Evolutionary conservation across 2,113 vertebrate genomes (phyloP).

Genomic region (Elanus axillaris): DNA sequence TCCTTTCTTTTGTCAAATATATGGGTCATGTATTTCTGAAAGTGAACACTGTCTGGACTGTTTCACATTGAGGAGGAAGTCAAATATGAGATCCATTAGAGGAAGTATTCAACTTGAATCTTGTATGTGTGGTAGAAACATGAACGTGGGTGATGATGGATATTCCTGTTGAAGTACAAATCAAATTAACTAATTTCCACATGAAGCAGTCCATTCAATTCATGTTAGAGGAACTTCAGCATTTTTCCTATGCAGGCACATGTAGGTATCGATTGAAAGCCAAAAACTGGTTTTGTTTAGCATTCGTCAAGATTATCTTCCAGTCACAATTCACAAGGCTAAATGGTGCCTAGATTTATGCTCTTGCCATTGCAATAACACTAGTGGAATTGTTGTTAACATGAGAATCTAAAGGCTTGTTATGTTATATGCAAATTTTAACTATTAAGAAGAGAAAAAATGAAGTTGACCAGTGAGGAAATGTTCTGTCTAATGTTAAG

Average conservation of each 20-base stretch:
- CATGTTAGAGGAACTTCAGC: background rate
- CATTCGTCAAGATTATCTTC: background rate
- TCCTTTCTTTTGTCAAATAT: background rate
- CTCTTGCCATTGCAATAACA: background rate
- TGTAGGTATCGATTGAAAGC: background rate
- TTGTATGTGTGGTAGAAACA: background rate
- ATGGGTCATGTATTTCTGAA: background rate
- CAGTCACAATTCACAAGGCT: background rate
- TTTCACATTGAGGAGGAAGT: background rate
- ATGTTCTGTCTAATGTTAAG: too few species aligned
- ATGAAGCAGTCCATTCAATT: background rate
- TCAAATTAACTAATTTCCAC: background rate
- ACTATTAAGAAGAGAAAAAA: background rate
- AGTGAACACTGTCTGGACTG: background rate
- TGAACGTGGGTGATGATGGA: background rate
- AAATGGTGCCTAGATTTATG: background rate
- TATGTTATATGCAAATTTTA: background rate
- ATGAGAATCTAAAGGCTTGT: background rate
- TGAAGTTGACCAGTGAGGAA: background rate
- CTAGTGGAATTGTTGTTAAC: background rate
- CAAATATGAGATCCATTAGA: background rate
- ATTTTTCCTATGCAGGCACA: background rate
- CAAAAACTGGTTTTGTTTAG: background rate
- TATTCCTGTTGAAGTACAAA: background rate
- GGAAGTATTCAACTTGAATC: background rate